phyloP scores from a whole-genome alignment of 2,797 vertebrate species.

The Lycodopsis pacificus region DNA sequence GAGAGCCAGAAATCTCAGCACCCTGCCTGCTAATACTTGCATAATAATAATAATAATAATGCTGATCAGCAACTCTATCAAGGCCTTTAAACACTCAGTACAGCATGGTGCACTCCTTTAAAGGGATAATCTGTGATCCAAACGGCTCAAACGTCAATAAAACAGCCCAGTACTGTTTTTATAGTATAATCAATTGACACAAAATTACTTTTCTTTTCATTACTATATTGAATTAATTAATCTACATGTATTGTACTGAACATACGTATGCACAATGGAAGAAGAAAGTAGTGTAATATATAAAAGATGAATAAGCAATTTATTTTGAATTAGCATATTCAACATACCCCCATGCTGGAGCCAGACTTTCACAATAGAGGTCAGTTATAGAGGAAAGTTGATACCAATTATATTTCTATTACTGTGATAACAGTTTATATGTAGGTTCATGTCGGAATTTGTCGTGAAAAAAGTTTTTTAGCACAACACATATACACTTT shows the following conservation, averaged over 20 bases:
- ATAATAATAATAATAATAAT: too few relatives aligned
- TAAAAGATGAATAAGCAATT: not conserved
- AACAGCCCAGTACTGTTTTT: not conserved
- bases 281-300: not conserved
- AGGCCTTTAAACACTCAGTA: not conserved
- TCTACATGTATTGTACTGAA: not conserved
- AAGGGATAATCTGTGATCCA: not conserved
- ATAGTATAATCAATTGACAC: not conserved
- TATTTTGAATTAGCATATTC: not conserved
- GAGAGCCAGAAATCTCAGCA: not conserved
- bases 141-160: not conserved
- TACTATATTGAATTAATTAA: not conserved
- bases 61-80: not conserved
- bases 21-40: not conserved
- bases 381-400: not conserved
- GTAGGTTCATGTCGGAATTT: not conserved
- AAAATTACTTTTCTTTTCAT: not conserved
- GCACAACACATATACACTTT: constrained; percentile 14
- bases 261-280: not conserved
- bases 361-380: not conserved
- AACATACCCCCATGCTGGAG: not conserved
- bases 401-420: not conserved
- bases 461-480: not conserved
- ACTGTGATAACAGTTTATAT: not conserved
- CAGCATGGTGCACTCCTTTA: not conserved